Conservation (phyloP, 2,888 invertebrate genomes). For the Hemaris fuciformis region DNA sequence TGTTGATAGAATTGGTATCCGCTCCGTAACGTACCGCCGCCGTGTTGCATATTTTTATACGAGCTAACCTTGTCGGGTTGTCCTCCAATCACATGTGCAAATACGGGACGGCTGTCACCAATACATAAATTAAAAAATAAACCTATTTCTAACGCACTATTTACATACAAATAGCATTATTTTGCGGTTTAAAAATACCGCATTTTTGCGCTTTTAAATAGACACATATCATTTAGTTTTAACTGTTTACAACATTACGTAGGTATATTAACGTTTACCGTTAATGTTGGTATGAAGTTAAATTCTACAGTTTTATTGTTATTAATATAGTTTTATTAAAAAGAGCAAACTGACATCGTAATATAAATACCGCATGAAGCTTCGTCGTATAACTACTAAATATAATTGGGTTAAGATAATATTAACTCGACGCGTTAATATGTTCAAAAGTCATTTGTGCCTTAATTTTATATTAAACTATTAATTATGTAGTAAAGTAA, state of each 20-base stretch:
- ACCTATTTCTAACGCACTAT: background rate
- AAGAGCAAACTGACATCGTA: background rate
- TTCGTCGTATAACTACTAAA: background rate
- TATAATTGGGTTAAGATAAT: background rate
- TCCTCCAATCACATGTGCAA: background rate
- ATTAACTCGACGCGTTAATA: too few species aligned
- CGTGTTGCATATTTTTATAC: slow-evolving; percentile 78
- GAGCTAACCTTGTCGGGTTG: slow-evolving; percentile 52
- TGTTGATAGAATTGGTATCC: slow-evolving; percentile 82
- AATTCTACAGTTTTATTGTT: too few species aligned
- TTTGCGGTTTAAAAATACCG: too few species aligned
- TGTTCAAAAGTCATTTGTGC: background rate
- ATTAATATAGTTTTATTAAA: background rate
- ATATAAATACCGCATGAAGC: background rate
- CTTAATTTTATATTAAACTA: background rate
- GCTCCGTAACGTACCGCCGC: slow-evolving; percentile 76
- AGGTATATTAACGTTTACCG: too few species aligned
- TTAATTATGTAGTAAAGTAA: background rate
- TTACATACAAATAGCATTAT: too few species aligned
- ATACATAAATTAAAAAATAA: background rate
- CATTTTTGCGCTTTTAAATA: too few species aligned
- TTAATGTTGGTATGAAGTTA: too few species aligned
- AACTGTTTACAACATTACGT: too few species aligned
- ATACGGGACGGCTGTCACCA: background rate
- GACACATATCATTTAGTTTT: too few species aligned